These are phyloP conservation scores for Pipistrellus nathusii DNA, from an alignment of 2,797 vertebrate genomes.

Conservation along the genomic window DNA sequence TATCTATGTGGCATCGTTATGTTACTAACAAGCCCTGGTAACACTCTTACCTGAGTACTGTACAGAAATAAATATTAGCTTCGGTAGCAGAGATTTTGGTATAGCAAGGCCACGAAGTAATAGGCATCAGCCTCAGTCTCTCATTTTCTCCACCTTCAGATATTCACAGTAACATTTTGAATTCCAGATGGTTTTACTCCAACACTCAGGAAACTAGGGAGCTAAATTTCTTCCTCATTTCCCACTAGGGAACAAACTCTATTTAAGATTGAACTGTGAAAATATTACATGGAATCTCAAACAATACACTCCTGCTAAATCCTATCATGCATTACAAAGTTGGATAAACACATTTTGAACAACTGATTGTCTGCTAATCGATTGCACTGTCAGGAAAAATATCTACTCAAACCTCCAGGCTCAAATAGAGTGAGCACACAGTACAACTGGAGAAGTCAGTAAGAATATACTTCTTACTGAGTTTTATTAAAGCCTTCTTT, in stretches of 20 bases:
- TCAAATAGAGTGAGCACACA: constrained; percentile 9
- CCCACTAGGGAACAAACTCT: background rate
- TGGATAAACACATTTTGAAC: constrained; percentile 45
- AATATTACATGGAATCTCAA: constrained; percentile 43
- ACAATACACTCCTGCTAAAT: constrained; percentile 12
- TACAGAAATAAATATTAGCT: background rate
- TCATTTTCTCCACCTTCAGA: background rate
- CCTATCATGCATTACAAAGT: background rate
- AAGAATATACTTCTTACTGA: background rate
- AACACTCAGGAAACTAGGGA: background rate
- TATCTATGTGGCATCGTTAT: background rate
- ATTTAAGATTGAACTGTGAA: constrained; percentile 25
- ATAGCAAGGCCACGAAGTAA: background rate
- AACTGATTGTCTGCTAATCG: constrained; percentile 5
- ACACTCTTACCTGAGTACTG: background rate
- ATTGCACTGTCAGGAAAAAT: constrained; percentile 42
- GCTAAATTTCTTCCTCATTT: constrained; percentile 26
- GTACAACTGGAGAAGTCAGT: background rate
- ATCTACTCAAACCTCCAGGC: background rate
- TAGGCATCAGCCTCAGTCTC: background rate
- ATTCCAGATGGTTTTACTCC: constrained; percentile 21
- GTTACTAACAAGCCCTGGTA: background rate
- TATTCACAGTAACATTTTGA: background rate
- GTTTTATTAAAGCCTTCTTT: constrained; percentile 2
- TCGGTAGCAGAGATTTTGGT: background rate